Evolutionary conservation across 1,140 invertebrate genomes (phyloP), one percentile per base, ranked within the genome.

Genomic region (Subanguina moxae): DNA sequence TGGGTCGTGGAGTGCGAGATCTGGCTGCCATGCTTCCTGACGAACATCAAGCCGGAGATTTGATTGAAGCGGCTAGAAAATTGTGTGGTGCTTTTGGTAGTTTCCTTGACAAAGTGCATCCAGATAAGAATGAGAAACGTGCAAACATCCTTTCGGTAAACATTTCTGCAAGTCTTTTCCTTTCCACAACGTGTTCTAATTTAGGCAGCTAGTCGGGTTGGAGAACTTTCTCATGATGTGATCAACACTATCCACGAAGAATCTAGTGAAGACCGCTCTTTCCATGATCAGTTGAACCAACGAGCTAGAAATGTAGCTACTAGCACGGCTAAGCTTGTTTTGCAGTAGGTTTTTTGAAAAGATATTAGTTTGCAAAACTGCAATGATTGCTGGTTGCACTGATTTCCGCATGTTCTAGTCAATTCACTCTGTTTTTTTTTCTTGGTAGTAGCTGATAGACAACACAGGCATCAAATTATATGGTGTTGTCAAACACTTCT

Each of bases 181-280:
- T n/a, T n/a, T n/a, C n/a, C n/a, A n/a, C n/a, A n/a, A n/a, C n/a
- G n/a, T n/a, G n/a, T n/a, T 38, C 32, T 38, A 11, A 38, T 38
- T 38, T 38, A 38, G 32, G 32, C 32, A 38, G 32, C 32, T 5
- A 38, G 32, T 38, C 32, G 32, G 32, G 32, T 38, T 38, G 32
- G 32, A 38, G 94, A 98, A 83, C 92, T 93, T 0, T 94, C 92
- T 45, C 91, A 93, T 48, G 89, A 90, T 80, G 90, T 98, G 0
- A 86, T 98, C n/a, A 88, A 90, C 68, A 92, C 91, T 45, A 94
- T 97, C 78, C 91, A 90, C n/a, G 91, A 96, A 77, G 90, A 93
- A 63, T 90, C 90, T 28, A 88, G 88, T 25, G 87, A 89, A 43
- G 84, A 87, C 63, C 89, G 88, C 79, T 73, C 77, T 42, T 84